Evolutionary conservation across 2,113 vertebrate genomes (phyloP).

Genomic region (Labeo catla): DNA sequence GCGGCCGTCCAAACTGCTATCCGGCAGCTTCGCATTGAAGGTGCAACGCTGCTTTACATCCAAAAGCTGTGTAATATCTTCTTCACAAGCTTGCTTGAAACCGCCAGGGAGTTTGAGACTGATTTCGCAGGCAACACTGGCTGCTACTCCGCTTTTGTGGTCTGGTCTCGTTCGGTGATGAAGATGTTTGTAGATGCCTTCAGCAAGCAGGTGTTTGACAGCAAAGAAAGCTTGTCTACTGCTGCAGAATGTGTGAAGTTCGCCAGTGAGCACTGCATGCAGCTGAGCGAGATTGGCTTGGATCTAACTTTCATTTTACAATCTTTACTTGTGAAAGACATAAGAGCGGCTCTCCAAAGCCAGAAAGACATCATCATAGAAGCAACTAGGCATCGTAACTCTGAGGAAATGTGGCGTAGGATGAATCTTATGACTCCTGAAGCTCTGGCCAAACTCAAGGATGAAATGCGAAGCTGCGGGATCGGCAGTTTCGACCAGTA

Average conservation of each 20-base stretch:
- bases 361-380: constrained; percentile 98
- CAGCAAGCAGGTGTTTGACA: constrained; percentile 97
- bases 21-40: constrained; percentile 94
- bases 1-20: constrained; percentile 93
- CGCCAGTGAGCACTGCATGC: constrained; percentile 94
- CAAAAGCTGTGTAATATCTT: constrained; percentile 98
- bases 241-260: constrained; percentile 95
- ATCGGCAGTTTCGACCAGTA: constrained; percentile 89
- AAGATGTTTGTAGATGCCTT: constrained; percentile 97
- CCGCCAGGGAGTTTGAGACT: constrained; percentile 91
- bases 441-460: constrained; percentile 89
- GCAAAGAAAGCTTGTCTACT: constrained; percentile 95
- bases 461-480: constrained; percentile 92
- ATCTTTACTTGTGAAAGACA: constrained; percentile 91
- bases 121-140: constrained; percentile 92
- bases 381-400: constrained; percentile 97
- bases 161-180: constrained; percentile 94
- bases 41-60: constrained; percentile 95
- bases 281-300: constrained; percentile 92
- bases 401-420: constrained; percentile 96
- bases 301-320: constrained; percentile 97
- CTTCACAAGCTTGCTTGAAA: constrained; percentile 95
- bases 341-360: constrained; percentile 88
- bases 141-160: constrained; percentile 96
- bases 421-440: constrained; percentile 99